A percentile compares a stretch with the other conserved stretches of the same genome.
Conservation (phyloP, 2,888 invertebrate genomes). For the Pandemis heparana region DNA sequence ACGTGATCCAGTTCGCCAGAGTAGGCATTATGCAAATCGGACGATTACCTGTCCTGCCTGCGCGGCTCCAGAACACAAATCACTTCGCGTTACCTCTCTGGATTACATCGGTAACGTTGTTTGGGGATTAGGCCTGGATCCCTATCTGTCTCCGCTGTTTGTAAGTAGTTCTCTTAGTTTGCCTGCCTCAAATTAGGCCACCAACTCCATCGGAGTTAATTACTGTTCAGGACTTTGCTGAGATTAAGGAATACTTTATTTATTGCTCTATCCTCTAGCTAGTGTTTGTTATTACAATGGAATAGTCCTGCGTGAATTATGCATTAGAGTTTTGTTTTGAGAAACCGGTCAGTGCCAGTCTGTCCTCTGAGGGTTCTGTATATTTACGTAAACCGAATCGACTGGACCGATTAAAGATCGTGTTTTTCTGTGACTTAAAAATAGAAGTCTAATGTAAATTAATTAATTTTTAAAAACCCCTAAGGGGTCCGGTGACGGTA, state of each 20-base stretch:
- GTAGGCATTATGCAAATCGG: slow-evolving; percentile 51
- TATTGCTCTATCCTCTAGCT: not conserved
- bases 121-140: slow-evolving; percentile 47
- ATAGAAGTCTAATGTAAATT: too few species aligned
- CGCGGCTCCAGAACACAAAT: slow-evolving; percentile 50
- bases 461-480: too few species aligned
- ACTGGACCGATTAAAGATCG: too few species aligned
- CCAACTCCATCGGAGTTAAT: not conserved
- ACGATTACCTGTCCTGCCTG: slow-evolving; percentile 47
- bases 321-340: too few species aligned
- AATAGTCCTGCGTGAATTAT: not conserved
- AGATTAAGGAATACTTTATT: not conserved
- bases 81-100: slow-evolving; percentile 48
- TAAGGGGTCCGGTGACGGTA: too few species aligned
- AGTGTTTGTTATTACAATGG: not conserved
- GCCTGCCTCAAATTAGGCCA: slow-evolving; percentile 27
- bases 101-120: slow-evolving; percentile 46
- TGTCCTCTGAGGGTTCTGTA: too few species aligned
- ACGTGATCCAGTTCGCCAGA: slow-evolving; percentile 37
- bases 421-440: too few species aligned
- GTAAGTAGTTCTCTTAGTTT: slow-evolving; percentile 14
- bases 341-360: too few species aligned
- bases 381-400: too few species aligned
- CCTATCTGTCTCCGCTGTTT: slow-evolving; percentile 29
- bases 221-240: not conserved